Conservation (phyloP, 2,888 invertebrate genomes). For the Scaptomyza parva region DNA sequence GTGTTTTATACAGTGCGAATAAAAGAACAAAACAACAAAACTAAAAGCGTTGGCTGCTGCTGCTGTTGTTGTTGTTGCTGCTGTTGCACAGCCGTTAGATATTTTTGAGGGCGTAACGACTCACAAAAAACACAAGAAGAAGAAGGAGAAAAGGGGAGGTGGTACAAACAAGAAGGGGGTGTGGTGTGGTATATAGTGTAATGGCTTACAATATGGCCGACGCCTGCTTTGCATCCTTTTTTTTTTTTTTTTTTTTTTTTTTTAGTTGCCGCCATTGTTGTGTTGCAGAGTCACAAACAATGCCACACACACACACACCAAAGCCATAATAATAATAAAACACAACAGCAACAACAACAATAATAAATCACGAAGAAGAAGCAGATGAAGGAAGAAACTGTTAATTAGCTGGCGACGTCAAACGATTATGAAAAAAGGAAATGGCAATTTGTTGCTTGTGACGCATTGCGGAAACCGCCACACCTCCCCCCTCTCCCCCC, state of each 20-base stretch:
- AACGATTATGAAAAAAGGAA: slow-evolving; percentile 52
- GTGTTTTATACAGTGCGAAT: slow-evolving; percentile 36
- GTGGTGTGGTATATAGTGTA: neutral
- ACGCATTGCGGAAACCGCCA: slow-evolving; percentile 6
- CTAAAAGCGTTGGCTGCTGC: slow-evolving; percentile 17
- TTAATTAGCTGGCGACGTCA: slow-evolving; percentile 50
- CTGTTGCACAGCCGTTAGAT: slow-evolving; percentile 34
- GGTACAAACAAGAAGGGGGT: neutral
- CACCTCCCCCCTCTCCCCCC: too few relatives aligned
- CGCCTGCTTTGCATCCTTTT: slow-evolving; percentile 43
- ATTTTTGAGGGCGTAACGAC: slow-evolving; percentile 49
- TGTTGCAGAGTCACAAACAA: slow-evolving; percentile 37
- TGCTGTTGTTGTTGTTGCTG: too few relatives aligned
- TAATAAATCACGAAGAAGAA: neutral
- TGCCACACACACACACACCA: too few relatives aligned
- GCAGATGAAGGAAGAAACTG: slow-evolving; percentile 10
- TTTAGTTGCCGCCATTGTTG: slow-evolving; percentile 2
- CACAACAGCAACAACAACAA: neutral
- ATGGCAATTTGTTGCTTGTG: slow-evolving; percentile 57
- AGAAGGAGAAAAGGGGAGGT: neutral
- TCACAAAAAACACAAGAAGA: slow-evolving; percentile 21
- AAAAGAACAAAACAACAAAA: slow-evolving; percentile 20
- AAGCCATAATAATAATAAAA: slow-evolving; percentile 14
- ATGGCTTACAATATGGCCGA: neutral
- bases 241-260: slow-evolving; percentile 7